Percentiles rank a stretch among this genome's conserved stretches.
These are phyloP conservation scores for Junonia oenone DNA, from an alignment of 2,888 invertebrate genomes.

Conservation along the genomic window DNA sequence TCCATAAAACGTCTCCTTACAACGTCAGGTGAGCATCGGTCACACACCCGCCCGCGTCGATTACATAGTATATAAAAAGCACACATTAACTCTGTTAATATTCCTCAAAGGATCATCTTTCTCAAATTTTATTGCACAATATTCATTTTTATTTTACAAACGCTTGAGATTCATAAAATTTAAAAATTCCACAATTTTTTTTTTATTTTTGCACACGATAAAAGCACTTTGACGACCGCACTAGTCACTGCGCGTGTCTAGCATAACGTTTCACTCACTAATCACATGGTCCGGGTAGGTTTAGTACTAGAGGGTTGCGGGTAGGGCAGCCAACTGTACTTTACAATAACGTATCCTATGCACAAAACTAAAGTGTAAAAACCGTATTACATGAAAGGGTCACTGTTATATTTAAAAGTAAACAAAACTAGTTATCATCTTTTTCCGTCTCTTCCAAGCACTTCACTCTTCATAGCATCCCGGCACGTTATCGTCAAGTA, in stretches of 20 bases:
- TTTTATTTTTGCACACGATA: conserved; percentile 11
- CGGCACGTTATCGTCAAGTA: too few relatives aligned
- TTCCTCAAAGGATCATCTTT: conserved; percentile 22
- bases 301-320: background rate
- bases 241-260: background rate
- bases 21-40: conserved; percentile 9
- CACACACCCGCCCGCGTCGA: conserved; percentile 3
- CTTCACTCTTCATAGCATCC: too few relatives aligned
- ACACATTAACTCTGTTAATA: conserved; percentile 32
- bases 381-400: too few relatives aligned
- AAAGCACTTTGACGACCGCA: conserved; percentile 11
- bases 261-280: background rate
- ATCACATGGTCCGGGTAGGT: background rate
- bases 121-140: conserved; percentile 36
- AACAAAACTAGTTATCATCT: too few relatives aligned
- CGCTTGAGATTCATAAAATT: conserved; percentile 40
- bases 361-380: too few relatives aligned
- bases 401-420: too few relatives aligned
- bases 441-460: too few relatives aligned
- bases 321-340: too few relatives aligned
- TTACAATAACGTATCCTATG: too few relatives aligned
- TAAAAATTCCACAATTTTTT: conserved; percentile 24
- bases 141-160: conserved; percentile 34
- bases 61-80: conserved; percentile 30
- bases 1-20: conserved; percentile 6